Conservation (phyloP, 2,797 vertebrate species). For the Paedocypris micromegethes region DNA sequence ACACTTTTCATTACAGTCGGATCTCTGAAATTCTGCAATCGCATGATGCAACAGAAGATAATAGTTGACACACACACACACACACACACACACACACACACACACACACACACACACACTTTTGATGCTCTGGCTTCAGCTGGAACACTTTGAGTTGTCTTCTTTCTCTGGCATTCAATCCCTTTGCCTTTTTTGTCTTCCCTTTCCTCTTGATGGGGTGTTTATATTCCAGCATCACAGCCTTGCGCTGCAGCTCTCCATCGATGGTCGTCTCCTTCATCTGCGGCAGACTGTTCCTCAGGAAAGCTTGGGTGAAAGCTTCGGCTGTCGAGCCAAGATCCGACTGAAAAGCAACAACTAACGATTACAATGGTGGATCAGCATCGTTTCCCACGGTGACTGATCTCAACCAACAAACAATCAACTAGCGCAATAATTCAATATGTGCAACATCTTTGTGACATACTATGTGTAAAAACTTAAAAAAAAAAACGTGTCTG, state of each 20-base stretch:
- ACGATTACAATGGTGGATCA: not conserved
- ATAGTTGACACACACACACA: not conserved
- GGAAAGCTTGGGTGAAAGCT: constrained; percentile 72
- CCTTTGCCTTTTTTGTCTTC: constrained; percentile 67
- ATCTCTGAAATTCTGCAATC: not conserved
- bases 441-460: too few species aligned
- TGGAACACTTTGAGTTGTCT: constrained; percentile 78
- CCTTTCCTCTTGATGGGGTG: constrained; percentile 55
- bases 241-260: constrained; percentile 67
- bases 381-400: not conserved
- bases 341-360: constrained; percentile 53
- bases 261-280: constrained; percentile 49
- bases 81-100: too few species aligned
- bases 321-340: constrained; percentile 52
- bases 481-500: too few species aligned
- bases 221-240: constrained; percentile 71
- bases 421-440: too few species aligned
- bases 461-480: too few species aligned
- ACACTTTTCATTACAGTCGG: not conserved
- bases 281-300: constrained; percentile 67
- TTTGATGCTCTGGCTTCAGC: constrained; percentile 83
- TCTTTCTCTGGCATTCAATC: constrained; percentile 79
- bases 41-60: not conserved
- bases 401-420: too few species aligned
- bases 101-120: constrained; percentile 56